Conservation (phyloP, 2,888 invertebrate species). For the Ganaspis brasiliensis region DNA sequence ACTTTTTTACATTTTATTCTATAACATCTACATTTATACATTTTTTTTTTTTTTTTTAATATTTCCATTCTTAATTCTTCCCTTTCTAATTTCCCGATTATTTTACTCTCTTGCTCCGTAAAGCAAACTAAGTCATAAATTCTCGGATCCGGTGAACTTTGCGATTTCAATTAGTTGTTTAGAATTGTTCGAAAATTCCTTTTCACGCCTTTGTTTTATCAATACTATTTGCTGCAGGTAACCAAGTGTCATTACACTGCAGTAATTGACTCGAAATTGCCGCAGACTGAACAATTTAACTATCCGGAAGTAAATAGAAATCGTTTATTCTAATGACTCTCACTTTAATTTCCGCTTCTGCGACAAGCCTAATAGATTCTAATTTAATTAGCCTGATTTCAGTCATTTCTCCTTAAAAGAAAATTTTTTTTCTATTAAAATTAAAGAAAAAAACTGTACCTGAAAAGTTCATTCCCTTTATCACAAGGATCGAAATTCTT, state of each 20-base stretch:
- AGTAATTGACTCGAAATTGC: slow-evolving; percentile 6
- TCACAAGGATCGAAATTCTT: background rate
- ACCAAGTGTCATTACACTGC: slow-evolving; percentile 32
- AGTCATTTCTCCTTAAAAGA: background rate
- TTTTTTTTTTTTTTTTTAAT: no score
- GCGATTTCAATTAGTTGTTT: background rate
- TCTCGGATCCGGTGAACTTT: background rate
- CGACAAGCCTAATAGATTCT: background rate
- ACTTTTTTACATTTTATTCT: no score
- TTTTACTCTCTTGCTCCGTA: no score
- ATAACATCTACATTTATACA: no score
- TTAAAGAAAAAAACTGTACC: slow-evolving; percentile 1
- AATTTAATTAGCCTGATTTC: background rate
- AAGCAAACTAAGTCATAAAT: no score
- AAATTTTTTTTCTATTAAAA: background rate
- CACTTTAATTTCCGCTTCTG: background rate
- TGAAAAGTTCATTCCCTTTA: background rate
- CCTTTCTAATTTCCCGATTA: no score
- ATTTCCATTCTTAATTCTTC: no score
- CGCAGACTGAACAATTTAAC: slow-evolving; percentile 5
- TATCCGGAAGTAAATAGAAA: background rate
- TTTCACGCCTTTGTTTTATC: slow-evolving; percentile 32
- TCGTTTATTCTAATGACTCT: background rate
- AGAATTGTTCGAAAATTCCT: slow-evolving; percentile 1
- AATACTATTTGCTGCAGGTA: background rate